Conservation (phyloP, 37 sponge, comb jelly and placozoan species). For the Bolinopsis microptera region DNA sequence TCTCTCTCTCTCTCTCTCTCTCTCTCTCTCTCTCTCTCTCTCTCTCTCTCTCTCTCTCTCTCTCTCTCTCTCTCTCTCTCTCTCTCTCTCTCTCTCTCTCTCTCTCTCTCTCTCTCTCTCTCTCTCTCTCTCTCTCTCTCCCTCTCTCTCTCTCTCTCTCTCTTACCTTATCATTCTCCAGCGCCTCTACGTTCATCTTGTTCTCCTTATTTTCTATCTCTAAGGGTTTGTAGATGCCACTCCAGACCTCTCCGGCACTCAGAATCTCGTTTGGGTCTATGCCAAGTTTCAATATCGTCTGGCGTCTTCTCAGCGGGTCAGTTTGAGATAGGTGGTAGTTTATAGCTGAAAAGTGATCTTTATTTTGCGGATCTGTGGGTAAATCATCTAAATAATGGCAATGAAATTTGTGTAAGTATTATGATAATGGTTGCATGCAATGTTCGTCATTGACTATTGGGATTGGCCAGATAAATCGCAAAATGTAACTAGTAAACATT, state of each 20-base stretch:
- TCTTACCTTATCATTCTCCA: conserved; percentile 59
- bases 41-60: neutral
- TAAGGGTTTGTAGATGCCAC: conserved; percentile 1
- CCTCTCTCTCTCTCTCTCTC: too few relatives aligned
- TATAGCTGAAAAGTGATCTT: conserved; percentile 46
- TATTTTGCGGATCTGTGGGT: too few relatives aligned
- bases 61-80: too few relatives aligned
- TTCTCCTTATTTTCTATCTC: conserved; percentile 16
- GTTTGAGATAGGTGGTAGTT: conserved; percentile 64
- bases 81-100: too few relatives aligned
- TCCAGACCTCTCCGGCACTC: conserved; percentile 55
- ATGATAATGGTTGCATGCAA: too few relatives aligned
- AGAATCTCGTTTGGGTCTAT: conserved; percentile 58
- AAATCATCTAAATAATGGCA: too few relatives aligned
- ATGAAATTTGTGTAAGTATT: too few relatives aligned
- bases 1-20: neutral
- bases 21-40: neutral
- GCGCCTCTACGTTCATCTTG: conserved; percentile 56
- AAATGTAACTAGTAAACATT: too few relatives aligned
- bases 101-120: too few relatives aligned
- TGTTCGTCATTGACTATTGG: too few relatives aligned
- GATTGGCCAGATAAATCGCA: too few relatives aligned
- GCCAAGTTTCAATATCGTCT: conserved; percentile 26
- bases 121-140: too few relatives aligned
- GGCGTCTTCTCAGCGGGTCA: conserved; percentile 26